Evolutionary conservation across 2,113 vertebrate genomes (phyloP).

Genomic region (Ailuropoda melanoleuca): DNA sequence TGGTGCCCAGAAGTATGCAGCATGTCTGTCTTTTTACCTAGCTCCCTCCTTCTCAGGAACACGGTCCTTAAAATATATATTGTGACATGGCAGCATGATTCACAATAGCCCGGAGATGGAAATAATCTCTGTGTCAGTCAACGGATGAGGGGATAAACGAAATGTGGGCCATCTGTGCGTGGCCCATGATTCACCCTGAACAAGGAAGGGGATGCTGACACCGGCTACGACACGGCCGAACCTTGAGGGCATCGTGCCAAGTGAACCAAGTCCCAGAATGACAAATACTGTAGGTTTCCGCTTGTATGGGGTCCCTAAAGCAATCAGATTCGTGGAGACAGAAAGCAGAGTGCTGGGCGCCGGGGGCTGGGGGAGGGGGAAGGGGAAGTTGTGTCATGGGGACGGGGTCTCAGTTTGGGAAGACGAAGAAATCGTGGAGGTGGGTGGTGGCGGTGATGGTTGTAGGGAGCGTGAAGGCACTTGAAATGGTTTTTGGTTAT

Average conservation of each 20-base stretch:
- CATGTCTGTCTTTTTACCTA: background rate
- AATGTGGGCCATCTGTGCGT: fast-evolving
- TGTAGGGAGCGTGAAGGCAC: fast-evolving
- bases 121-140: fast-evolving
- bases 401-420: background rate
- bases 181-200: fast-evolving
- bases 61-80: fast-evolving
- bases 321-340: fast-evolving
- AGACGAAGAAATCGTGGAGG: background rate
- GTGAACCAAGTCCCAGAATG: fast-evolving
- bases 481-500: background rate
- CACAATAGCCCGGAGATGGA: background rate
- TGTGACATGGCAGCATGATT: background rate
- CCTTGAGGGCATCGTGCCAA: fast-evolving
- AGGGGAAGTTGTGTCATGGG: fast-evolving
- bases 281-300: fast-evolving
- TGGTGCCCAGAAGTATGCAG: background rate
- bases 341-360: background rate
- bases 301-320: background rate
- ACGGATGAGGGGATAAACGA: background rate
- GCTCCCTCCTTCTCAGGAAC: background rate
- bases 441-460: background rate
- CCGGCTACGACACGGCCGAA: fast-evolving
- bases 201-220: background rate
- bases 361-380: background rate